Evolutionary conservation across 2,797 vertebrate genomes (phyloP).

Genomic region (Melanotaenia maccullochi): DNA sequence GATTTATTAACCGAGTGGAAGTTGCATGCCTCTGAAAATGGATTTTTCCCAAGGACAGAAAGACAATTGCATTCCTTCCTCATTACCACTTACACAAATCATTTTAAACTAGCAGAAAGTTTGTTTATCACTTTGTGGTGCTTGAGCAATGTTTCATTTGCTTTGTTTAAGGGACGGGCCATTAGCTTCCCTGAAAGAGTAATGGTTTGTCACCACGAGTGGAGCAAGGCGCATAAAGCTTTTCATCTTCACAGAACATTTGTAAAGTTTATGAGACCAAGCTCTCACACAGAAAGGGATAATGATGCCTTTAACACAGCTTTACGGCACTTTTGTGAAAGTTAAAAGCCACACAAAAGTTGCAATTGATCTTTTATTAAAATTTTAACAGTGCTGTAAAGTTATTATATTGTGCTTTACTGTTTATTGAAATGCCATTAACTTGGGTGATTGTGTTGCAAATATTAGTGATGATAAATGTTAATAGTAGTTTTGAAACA

Average conservation of each 20-base stretch:
- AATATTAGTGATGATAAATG: constrained; percentile 12
- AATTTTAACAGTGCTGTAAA: constrained; percentile 21
- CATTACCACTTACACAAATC: constrained; percentile 45
- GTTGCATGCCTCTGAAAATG: constrained; percentile 31
- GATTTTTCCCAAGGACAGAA: constrained; percentile 34
- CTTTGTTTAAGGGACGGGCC: constrained; percentile 67
- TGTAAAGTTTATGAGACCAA: constrained; percentile 55
- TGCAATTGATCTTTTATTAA: constrained; percentile 58
- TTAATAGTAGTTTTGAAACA: constrained; percentile 10
- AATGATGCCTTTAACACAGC: constrained; percentile 36
- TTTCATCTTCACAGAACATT: constrained; percentile 70
- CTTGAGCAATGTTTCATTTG: constrained; percentile 65
- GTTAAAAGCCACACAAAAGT: constrained; percentile 40
- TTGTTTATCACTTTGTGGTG: constrained; percentile 57
- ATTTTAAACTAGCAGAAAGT: constrained; percentile 42
- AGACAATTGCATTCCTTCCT: constrained; percentile 41
- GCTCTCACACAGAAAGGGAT: constrained; percentile 33
- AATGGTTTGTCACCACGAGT: constrained; percentile 57
- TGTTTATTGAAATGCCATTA: constrained; percentile 17
- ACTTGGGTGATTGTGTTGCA: constrained; percentile 4
- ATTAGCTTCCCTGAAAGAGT: constrained; percentile 68
- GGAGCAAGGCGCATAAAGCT: constrained; percentile 44
- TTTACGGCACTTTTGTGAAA: constrained; percentile 40
- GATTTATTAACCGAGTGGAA: constrained; percentile 47
- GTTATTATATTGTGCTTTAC: constrained; percentile 4